These are phyloP conservation scores for Rhimphoctona megacephalus DNA, from an alignment of 2,888 invertebrate genomes.

Conservation along the genomic window DNA sequence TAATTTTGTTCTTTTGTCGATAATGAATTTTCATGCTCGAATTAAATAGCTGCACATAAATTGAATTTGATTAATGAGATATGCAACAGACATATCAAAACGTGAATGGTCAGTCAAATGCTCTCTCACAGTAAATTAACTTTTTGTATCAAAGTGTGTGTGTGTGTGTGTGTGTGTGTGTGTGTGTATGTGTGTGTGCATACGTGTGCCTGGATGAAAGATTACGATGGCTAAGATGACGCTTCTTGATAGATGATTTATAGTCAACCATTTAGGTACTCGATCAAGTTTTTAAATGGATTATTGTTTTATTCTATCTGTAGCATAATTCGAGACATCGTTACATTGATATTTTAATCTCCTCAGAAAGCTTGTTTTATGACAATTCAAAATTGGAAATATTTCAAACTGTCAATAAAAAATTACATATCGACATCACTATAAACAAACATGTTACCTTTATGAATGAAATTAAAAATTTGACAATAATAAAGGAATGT, in stretches of 20 bases:
- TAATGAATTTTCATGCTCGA: neutral
- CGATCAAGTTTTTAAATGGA: neutral
- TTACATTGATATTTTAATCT: neutral
- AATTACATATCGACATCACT: neutral
- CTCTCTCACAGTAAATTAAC: too few relatives aligned
- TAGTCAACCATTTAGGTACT: neutral
- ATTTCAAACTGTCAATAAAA: neutral
- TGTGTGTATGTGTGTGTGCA: neutral
- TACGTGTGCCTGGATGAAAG: conserved; percentile 10
- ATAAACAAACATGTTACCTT: neutral
- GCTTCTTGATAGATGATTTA: conserved; percentile 18
- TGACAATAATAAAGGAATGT: neutral
- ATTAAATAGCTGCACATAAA: neutral
- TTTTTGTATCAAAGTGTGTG: too few relatives aligned
- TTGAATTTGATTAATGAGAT: conserved; percentile 34
- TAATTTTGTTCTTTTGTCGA: neutral
- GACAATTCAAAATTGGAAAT: neutral
- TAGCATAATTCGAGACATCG: neutral
- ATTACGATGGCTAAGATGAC: conserved; percentile 2
- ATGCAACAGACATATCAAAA: conserved; percentile 17
- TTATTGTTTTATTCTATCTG: neutral
- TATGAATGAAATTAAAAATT: neutral
- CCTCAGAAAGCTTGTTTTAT: neutral
- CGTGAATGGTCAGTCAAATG: neutral
- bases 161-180: neutral